Evolutionary conservation across 2,888 invertebrate species (phyloP).

Genomic region (Choreutis nemorana): DNA sequence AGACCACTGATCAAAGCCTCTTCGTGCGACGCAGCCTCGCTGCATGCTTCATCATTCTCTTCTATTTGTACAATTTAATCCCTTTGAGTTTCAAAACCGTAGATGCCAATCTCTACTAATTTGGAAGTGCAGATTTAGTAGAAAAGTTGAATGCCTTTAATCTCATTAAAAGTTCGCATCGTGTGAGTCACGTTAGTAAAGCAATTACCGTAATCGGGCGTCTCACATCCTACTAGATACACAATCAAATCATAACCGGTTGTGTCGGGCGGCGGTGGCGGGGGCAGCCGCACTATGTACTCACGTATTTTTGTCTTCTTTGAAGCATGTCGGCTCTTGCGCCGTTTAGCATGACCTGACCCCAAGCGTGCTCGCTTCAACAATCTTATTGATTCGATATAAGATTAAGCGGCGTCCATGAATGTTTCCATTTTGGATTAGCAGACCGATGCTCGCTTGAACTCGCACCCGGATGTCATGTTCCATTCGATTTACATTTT

Average conservation of each 20-base stretch:
- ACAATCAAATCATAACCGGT: slow-evolving; percentile 20
- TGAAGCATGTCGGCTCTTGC: slow-evolving; percentile 34
- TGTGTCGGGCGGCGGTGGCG: slow-evolving; percentile 15
- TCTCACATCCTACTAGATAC: no score
- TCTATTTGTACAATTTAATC: slow-evolving; percentile 29
- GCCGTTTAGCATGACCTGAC: slow-evolving; percentile 53
- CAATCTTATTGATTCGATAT: slow-evolving; percentile 51
- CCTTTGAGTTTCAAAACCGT: no score
- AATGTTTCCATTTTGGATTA: slow-evolving; percentile 51
- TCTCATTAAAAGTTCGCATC: slow-evolving; percentile 24
- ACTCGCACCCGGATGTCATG: slow-evolving; percentile 60
- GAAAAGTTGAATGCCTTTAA: slow-evolving; percentile 31
- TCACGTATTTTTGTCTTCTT: slow-evolving; percentile 22
- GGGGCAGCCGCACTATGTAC: slow-evolving; percentile 10
- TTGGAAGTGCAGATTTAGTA: background rate
- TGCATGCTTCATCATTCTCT: slow-evolving; percentile 30
- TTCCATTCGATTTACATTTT: slow-evolving; percentile 45
- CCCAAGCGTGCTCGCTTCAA: slow-evolving; percentile 34
- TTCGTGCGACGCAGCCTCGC: slow-evolving; percentile 29
- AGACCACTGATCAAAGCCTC: slow-evolving; percentile 38
- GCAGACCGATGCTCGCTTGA: slow-evolving; percentile 43
- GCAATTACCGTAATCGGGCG: no score
- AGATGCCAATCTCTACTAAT: no score
- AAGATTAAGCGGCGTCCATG: slow-evolving; percentile 48
- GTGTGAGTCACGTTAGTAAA: slow-evolving; percentile 27